Percentiles rank a stretch among this genome's conserved stretches.
Conservation (phyloP, 2,888 invertebrate species). For the Parnassius glacialis region DNA sequence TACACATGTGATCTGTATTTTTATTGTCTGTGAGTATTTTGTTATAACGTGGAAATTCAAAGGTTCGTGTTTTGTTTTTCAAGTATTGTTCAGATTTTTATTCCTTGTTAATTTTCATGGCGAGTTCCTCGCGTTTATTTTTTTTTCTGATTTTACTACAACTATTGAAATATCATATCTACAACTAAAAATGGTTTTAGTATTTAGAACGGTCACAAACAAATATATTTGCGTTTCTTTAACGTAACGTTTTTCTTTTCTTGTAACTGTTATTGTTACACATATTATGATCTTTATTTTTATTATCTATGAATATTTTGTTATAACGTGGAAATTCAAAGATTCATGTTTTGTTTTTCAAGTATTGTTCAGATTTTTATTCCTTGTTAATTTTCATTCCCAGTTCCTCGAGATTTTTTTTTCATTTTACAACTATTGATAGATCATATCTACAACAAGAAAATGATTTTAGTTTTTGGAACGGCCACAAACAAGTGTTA, state of each 20-base stretch:
- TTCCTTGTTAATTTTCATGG: constrained; percentile 4
- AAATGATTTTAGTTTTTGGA: no score
- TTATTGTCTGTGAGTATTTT: constrained; percentile 23
- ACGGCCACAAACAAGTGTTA: constrained; percentile 26
- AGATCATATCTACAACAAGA: no score
- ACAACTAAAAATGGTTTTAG: no score
- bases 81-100: constrained; percentile 18
- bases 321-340: constrained; percentile 17
- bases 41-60: constrained; percentile 18
- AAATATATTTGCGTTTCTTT: constrained; percentile 25
- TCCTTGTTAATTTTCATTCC: background rate
- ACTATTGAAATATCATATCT: no score
- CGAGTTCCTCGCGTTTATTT: no score
- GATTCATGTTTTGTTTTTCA: constrained; percentile 11
- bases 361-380: constrained; percentile 18
- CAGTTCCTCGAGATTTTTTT: no score
- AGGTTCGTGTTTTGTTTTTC: constrained; percentile 11
- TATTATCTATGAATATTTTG: constrained; percentile 22
- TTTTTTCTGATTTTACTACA: no score
- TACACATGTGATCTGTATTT: constrained; percentile 20
- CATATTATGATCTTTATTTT: constrained; percentile 15
- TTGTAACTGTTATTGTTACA: constrained; percentile 20
- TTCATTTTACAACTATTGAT: no score
- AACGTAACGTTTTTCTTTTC: constrained; percentile 24
- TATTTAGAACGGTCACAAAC: constrained; percentile 17